Evolutionary conservation across 2,797 vertebrate species (phyloP).

Genomic region (Garrulus glandarius): DNA sequence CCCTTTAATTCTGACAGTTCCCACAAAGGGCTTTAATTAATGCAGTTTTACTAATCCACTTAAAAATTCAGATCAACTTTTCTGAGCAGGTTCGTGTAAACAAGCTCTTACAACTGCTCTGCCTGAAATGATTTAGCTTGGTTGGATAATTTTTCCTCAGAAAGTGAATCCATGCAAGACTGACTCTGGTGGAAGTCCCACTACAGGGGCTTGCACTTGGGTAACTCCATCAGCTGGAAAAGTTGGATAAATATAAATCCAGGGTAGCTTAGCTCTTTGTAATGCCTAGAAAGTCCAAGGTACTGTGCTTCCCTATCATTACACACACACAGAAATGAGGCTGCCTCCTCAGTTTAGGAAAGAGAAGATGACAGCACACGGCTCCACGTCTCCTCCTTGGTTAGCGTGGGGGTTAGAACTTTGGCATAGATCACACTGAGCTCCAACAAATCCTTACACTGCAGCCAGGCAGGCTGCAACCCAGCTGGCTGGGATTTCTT

Average conservation of each 20-base stretch:
- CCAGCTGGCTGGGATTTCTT: background rate
- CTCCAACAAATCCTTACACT: background rate
- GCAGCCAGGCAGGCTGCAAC: background rate
- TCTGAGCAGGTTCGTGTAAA: background rate
- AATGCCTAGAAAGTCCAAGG: background rate
- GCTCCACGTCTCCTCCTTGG: background rate
- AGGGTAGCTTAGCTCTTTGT: background rate
- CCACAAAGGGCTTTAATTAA: constrained; percentile 48
- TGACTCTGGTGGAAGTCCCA: background rate
- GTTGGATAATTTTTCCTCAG: background rate
- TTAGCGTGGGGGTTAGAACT: background rate
- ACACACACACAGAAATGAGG: background rate
- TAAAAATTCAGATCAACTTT: constrained; percentile 56
- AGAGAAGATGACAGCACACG: background rate
- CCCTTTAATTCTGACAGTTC: constrained; percentile 30
- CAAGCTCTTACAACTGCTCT: background rate
- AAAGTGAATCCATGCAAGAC: background rate
- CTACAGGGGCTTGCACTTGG: background rate
- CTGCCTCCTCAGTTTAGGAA: background rate
- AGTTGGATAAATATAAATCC: background rate
- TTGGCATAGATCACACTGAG: background rate
- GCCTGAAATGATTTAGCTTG: background rate
- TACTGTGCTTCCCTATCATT: background rate
- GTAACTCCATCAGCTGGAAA: background rate
- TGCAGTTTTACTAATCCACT: constrained; percentile 45